Evolutionary conservation across 2,888 invertebrate genomes (phyloP).

Genomic region (Acronicta leporina): DNA sequence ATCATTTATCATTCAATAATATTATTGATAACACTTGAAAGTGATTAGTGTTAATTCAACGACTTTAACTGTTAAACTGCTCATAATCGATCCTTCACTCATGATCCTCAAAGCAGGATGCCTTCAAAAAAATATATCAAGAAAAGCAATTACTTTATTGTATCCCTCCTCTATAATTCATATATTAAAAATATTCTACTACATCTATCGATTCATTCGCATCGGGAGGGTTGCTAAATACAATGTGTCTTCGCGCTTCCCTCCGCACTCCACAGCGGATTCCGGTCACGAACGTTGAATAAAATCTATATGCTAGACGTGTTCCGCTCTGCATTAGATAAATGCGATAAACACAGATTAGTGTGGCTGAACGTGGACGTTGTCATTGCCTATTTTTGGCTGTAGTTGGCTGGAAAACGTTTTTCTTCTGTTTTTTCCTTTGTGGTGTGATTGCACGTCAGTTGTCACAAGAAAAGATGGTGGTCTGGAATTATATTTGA

Average conservation of each 20-base stretch:
- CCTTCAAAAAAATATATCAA: neutral
- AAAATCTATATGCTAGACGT: conserved; percentile 68
- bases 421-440: neutral
- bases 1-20: no score
- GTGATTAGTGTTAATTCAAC: no score
- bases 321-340: conserved; percentile 55
- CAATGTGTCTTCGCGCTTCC: conserved; percentile 63
- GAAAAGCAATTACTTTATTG: conserved; percentile 14
- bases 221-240: conserved; percentile 61
- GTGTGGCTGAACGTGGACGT: conserved; percentile 36
- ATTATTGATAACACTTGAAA: no score
- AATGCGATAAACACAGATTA: conserved; percentile 59
- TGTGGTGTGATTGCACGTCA: neutral
- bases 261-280: conserved; percentile 51
- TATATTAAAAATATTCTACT: conserved; percentile 28
- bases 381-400: conserved; percentile 32
- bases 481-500: no score
- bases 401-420: neutral
- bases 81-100: no score
- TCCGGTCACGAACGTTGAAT: conserved; percentile 64
- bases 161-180: conserved; percentile 6
- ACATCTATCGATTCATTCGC: conserved; percentile 56
- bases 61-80: no score
- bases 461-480: neutral
- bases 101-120: no score